Percentiles rank a stretch among this genome's conserved stretches.
These are phyloP conservation scores for Heloderma charlesbogerti DNA, from an alignment of 2,113 vertebrate species.

Conservation along the genomic window DNA sequence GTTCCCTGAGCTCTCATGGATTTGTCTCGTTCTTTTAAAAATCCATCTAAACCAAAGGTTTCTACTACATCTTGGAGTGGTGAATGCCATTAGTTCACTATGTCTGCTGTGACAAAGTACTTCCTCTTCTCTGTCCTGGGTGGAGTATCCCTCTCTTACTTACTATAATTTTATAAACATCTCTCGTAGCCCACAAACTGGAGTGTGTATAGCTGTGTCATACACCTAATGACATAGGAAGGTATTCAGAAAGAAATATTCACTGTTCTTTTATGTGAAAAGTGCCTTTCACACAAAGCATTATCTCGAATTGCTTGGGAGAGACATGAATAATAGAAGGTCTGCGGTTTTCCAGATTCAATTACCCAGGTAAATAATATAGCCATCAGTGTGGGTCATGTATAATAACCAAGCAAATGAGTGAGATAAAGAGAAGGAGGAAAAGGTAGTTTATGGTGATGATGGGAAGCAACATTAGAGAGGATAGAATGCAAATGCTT, in stretches of 20 bases:
- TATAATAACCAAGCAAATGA: neutral
- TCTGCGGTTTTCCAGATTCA: neutral
- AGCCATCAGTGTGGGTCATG: neutral
- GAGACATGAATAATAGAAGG: conserved; percentile 19
- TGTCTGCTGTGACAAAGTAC: neutral
- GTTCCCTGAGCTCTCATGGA: neutral
- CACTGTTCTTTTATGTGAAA: neutral
- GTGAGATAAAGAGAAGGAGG: neutral
- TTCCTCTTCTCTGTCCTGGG: neutral
- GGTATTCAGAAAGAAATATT: neutral
- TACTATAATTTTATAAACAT: neutral
- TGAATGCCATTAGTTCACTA: neutral
- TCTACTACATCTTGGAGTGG: neutral
- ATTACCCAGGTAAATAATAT: conserved; percentile 19
- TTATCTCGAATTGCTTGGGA: neutral
- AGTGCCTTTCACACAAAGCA: neutral
- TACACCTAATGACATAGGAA: neutral
- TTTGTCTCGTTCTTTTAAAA: neutral
- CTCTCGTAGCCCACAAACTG: neutral
- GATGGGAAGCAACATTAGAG: neutral
- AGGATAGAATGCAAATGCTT: neutral
- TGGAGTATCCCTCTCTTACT: neutral
- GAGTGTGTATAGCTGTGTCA: neutral
- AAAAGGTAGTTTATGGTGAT: neutral
- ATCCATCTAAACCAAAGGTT: neutral